phyloP scores from a whole-genome alignment of 2,113 vertebrate genomes.

The Trematocara macrostoma region DNA sequence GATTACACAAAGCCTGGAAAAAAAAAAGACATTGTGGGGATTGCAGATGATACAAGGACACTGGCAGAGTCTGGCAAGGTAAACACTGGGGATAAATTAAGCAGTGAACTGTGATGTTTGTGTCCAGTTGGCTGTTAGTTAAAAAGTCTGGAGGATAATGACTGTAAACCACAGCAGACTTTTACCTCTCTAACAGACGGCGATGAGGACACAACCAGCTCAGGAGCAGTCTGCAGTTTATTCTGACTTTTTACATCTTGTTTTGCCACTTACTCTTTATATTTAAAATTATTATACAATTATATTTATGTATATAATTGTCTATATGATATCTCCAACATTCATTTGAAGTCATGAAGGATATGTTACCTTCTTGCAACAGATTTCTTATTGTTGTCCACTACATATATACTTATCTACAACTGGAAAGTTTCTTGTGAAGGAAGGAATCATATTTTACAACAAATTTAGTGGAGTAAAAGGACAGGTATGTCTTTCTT shows the following conservation, averaged over 20 bases:
- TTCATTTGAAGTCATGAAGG: not conserved
- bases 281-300: not conserved
- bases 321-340: not conserved
- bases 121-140: not conserved
- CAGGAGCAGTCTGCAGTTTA: not conserved
- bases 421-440: not conserved
- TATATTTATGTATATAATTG: not conserved
- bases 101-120: not conserved
- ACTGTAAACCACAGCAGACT: not conserved
- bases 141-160: not conserved
- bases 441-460: not conserved
- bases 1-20: not conserved
- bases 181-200: not conserved
- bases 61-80: not conserved
- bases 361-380: not conserved
- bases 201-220: not conserved
- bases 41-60: slow-evolving; percentile 16
- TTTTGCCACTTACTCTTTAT: not conserved
- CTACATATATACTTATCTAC: not conserved
- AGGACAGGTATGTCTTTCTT: not conserved
- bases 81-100: slow-evolving; percentile 23
- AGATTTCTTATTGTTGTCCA: not conserved
- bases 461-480: not conserved
- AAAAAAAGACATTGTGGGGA: not conserved
- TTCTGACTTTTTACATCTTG: not conserved